These are phyloP conservation scores for Drosophila sordidula DNA, from an alignment of 2,888 invertebrate genomes.

Conservation along the genomic window DNA sequence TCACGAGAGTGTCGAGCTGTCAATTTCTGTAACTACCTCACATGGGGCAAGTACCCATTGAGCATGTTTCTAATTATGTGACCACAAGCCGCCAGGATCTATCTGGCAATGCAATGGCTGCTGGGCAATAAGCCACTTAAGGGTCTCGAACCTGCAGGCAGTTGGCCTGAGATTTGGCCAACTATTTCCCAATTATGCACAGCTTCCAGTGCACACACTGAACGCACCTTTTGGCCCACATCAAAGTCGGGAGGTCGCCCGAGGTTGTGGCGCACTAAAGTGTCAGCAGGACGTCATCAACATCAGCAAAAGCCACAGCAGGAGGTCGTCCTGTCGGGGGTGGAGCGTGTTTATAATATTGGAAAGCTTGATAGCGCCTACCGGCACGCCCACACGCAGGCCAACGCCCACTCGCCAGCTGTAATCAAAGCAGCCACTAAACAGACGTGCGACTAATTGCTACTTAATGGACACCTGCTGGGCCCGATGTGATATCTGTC, in stretches of 20 bases:
- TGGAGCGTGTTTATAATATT: conserved; percentile 62
- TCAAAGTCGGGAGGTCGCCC: conserved; percentile 56
- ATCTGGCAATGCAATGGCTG: conserved; percentile 2
- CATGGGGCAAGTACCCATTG: neutral
- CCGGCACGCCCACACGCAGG: conserved; percentile 39
- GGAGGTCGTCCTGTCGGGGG: conserved; percentile 11
- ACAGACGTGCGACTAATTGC: conserved; percentile 68
- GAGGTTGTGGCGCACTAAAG: conserved; percentile 49
- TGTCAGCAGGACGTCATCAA: conserved; percentile 70
- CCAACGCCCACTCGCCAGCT: conserved; percentile 8
- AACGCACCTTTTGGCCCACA: conserved; percentile 48
- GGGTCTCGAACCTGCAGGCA: conserved; percentile 19
- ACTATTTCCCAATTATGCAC: conserved; percentile 73
- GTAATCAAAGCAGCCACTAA: conserved; percentile 53
- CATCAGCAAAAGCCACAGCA: conserved; percentile 25
- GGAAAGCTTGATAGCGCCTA: conserved; percentile 64
- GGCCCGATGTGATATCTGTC: conserved; percentile 35
- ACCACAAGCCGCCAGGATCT: conserved; percentile 12
- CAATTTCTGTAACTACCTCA: neutral
- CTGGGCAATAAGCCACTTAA: conserved; percentile 55
- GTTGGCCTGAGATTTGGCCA: conserved; percentile 34
- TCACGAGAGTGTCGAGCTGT: neutral
- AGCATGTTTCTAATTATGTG: conserved; percentile 15
- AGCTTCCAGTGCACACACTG: conserved; percentile 38
- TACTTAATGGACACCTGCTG: conserved; percentile 67